A percentile compares a stretch with the other conserved stretches of the same genome.
These are phyloP conservation scores for Argynnis bischoffii DNA, from an alignment of 2,888 invertebrate species.

Conservation along the genomic window DNA sequence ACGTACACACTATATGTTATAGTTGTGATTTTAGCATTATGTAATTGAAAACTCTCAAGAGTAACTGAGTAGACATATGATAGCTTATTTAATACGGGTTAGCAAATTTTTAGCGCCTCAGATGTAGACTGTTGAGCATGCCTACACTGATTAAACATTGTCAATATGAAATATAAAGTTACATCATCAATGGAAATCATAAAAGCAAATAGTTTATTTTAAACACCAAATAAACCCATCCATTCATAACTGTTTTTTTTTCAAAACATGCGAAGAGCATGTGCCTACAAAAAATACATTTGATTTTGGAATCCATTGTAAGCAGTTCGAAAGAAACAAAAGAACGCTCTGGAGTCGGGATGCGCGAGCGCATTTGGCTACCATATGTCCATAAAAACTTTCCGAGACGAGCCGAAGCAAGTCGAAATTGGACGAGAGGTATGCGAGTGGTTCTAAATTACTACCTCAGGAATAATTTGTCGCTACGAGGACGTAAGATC, in stretches of 20 bases:
- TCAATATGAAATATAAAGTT: constrained; percentile 29
- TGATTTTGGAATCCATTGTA: constrained; percentile 55
- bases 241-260: constrained; percentile 49
- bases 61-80: not conserved
- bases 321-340: constrained; percentile 45
- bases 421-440: constrained; percentile 53
- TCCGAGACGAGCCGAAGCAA: constrained; percentile 48
- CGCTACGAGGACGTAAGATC: constrained; percentile 23
- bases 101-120: constrained; percentile 3
- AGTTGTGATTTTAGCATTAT: not conserved
- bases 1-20: not conserved
- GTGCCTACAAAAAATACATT: constrained; percentile 51
- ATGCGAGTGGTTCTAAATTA: constrained; percentile 41
- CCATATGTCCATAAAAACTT: constrained; percentile 68
- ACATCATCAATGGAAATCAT: constrained; percentile 38
- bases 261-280: constrained; percentile 48
- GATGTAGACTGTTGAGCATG: too few species aligned
- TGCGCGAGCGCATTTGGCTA: constrained; percentile 64
- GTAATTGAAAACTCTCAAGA: not conserved
- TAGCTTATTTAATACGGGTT: not conserved
- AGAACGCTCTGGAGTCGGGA: constrained; percentile 47
- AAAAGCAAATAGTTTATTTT: constrained; percentile 39
- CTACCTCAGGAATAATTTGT: constrained; percentile 42
- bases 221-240: constrained; percentile 45
- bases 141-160: too few species aligned